phyloP scores from a whole-genome alignment of 2,888 invertebrate genomes.

The Napeogenes inachia region DNA sequence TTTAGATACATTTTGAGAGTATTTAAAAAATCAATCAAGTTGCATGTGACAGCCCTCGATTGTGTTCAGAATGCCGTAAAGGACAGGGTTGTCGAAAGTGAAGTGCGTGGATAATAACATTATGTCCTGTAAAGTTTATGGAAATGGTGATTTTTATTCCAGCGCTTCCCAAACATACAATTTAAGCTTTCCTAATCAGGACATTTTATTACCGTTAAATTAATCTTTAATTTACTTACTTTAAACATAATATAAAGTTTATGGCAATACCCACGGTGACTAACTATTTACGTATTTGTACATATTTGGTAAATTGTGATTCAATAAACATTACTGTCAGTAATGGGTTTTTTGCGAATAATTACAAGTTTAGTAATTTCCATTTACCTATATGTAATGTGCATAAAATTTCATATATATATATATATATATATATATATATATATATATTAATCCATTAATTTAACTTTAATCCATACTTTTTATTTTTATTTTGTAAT shows the following conservation, averaged over 20 bases:
- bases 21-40: slow-evolving; percentile 73
- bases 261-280: no score
- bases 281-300: slow-evolving; percentile 2
- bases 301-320: slow-evolving; percentile 11
- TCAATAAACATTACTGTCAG: not conserved
- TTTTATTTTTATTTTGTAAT: slow-evolving; percentile 12
- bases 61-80: slow-evolving; percentile 63
- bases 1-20: slow-evolving; percentile 51
- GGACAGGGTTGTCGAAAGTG: slow-evolving; percentile 39
- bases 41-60: slow-evolving; percentile 63
- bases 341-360: slow-evolving; percentile 20
- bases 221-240: no score
- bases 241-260: no score
- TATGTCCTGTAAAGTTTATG: slow-evolving; percentile 65
- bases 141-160: slow-evolving; percentile 40
- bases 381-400: no score
- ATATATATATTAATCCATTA: no score
- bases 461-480: no score
- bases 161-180: slow-evolving; percentile 45
- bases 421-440: no score
- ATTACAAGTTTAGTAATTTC: no score
- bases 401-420: no score
- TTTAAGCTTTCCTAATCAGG: not conserved
- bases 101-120: slow-evolving; percentile 58
- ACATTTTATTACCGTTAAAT: no score